Percentiles rank a stretch among this genome's conserved stretches.
phyloP scores from a whole-genome alignment of 1,140 invertebrate species.

The Ruditapes philippinarum region DNA sequence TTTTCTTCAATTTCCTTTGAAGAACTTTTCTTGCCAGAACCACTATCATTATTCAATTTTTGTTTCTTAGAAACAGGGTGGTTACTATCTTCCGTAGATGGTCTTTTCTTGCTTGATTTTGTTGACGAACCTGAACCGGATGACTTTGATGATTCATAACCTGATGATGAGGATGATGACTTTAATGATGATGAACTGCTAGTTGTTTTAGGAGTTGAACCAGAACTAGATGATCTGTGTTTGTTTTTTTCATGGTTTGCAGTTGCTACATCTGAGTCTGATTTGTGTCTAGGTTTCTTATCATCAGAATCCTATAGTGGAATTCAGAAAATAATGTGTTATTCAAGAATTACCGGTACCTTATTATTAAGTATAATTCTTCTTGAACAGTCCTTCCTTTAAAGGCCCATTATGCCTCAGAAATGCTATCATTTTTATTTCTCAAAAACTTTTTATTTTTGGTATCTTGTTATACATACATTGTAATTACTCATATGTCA shows the following conservation, averaged over 20 bases:
- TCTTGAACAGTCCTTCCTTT: too few relatives aligned
- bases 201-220: not conserved
- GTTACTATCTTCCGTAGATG: slow-evolving; percentile 12
- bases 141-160: not conserved
- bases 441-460: too few relatives aligned
- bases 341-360: too few relatives aligned
- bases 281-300: not conserved
- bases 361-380: too few relatives aligned
- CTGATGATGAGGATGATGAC: not conserved
- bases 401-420: too few relatives aligned
- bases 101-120: slow-evolving; percentile 34
- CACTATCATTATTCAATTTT: slow-evolving; percentile 8
- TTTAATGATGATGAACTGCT: not conserved
- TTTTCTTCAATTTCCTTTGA: not conserved
- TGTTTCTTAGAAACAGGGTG: slow-evolving; percentile 37
- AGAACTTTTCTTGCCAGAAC: not conserved
- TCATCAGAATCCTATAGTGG: not conserved
- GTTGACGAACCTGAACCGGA: not conserved
- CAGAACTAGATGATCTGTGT: slow-evolving; percentile 3
- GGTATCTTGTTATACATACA: too few relatives aligned
- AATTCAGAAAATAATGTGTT: too few relatives aligned
- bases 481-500: too few relatives aligned
- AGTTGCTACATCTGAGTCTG: not conserved
- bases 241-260: not conserved
- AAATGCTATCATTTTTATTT: too few relatives aligned